phyloP scores from a whole-genome alignment of 2,888 invertebrate genomes.

The Harpalus rufipes region DNA sequence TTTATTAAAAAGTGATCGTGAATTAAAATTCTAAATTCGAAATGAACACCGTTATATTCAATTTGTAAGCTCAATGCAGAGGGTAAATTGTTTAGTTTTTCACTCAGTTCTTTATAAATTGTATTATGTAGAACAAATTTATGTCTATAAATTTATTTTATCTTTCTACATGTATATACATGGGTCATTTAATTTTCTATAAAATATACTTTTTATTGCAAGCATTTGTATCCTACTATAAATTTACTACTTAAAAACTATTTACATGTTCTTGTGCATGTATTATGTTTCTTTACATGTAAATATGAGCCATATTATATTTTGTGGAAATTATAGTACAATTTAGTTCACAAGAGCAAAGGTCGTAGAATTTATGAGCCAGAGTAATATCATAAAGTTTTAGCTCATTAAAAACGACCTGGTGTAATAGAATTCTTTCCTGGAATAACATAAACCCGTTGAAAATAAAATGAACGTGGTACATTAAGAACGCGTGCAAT shows the following conservation, averaged over 20 bases:
- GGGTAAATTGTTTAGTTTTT: no score
- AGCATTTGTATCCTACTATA: not conserved
- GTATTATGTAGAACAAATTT: no score
- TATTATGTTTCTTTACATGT: not conserved
- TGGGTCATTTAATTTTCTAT: no score
- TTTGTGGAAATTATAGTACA: conserved; percentile 15
- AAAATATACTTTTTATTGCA: conserved; percentile 6
- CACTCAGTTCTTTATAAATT: no score
- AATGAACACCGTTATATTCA: no score
- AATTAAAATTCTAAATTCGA: no score
- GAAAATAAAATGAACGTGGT: conserved; percentile 59
- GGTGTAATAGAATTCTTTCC: conserved; percentile 51
- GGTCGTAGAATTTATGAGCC: conserved; percentile 30
- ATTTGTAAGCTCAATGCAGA: no score
- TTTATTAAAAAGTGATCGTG: no score
- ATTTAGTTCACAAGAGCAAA: conserved; percentile 19
- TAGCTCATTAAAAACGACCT: conserved; percentile 46
- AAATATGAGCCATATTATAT: not conserved
- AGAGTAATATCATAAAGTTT: conserved; percentile 54
- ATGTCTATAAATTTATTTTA: no score
- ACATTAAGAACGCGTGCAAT: conserved; percentile 60
- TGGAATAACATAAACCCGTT: conserved; percentile 56
- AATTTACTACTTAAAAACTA: no score
- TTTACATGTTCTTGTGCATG: not conserved
- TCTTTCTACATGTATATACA: no score